Conservation (phyloP, 2,888 invertebrate genomes). For the Eristalis intricaria region DNA sequence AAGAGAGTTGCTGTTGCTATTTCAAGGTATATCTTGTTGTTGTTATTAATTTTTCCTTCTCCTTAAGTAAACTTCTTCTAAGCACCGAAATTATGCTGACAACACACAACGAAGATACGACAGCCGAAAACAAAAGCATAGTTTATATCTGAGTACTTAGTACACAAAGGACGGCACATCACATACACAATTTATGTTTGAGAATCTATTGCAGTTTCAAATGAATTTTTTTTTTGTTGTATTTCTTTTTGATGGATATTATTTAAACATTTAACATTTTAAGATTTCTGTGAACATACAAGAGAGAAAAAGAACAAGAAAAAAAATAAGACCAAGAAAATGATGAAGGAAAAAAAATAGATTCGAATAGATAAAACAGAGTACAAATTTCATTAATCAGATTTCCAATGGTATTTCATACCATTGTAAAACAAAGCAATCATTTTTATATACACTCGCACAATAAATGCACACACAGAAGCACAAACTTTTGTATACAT, state of each 20-base stretch:
- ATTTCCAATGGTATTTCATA: slow-evolving; percentile 60
- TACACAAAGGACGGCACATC: slow-evolving; percentile 67
- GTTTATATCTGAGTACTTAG: slow-evolving; percentile 46
- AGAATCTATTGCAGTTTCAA: slow-evolving; percentile 40
- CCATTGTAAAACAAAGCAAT: slow-evolving; percentile 69
- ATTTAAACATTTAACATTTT: slow-evolving; percentile 36
- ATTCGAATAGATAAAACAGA: neutral
- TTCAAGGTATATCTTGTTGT: slow-evolving; percentile 5
- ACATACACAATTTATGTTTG: slow-evolving; percentile 47
- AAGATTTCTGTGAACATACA: slow-evolving; percentile 40
- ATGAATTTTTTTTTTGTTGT: neutral
- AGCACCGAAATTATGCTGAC: slow-evolving; percentile 64
- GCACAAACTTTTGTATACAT: neutral
- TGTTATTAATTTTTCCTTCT: neutral
- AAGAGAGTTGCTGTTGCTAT: slow-evolving; percentile 18
- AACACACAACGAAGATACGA: slow-evolving; percentile 48
- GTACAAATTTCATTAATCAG: slow-evolving; percentile 58
- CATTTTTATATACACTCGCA: slow-evolving; percentile 46
- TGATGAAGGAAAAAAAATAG: neutral
- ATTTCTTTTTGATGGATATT: neutral
- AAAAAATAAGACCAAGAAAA: slow-evolving; percentile 9
- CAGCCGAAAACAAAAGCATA: slow-evolving; percentile 66
- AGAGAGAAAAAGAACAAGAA: slow-evolving; percentile 27
- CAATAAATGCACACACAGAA: slow-evolving; percentile 3
- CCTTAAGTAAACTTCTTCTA: slow-evolving; percentile 39